These are phyloP conservation scores for Trinectes maculatus DNA, from an alignment of 2,113 vertebrate species.

Conservation along the genomic window DNA sequence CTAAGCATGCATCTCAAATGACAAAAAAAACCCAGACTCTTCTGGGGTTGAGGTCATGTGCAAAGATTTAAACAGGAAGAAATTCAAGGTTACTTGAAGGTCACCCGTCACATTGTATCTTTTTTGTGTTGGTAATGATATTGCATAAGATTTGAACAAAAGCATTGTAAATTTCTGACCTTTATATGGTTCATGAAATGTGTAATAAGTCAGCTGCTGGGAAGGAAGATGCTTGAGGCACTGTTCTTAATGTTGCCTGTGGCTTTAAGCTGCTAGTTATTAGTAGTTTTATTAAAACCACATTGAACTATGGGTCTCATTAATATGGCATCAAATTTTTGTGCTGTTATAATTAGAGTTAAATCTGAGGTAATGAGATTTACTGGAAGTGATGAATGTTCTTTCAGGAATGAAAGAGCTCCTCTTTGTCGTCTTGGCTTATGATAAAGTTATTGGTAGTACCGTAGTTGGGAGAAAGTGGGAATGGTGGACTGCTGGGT, in stretches of 20 bases:
- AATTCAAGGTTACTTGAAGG: too few relatives aligned
- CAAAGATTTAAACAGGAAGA: neutral
- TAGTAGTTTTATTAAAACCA: conserved; percentile 42
- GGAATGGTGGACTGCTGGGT: neutral
- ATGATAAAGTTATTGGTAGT: conserved; percentile 41
- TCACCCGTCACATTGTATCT: too few relatives aligned
- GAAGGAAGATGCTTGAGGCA: conserved; percentile 34
- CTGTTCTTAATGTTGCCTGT: conserved; percentile 31
- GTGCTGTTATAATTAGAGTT: conserved; percentile 55
- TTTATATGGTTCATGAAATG: conserved; percentile 18
- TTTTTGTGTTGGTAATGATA: too few relatives aligned
- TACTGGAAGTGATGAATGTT: conserved; percentile 51
- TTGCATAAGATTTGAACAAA: neutral
- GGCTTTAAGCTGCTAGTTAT: conserved; percentile 54
- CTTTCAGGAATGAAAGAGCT: conserved; percentile 54
- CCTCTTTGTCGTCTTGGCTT: conserved; percentile 54
- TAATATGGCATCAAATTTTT: conserved; percentile 50
- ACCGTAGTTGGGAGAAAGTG: conserved; percentile 36
- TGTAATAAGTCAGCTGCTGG: conserved; percentile 25
- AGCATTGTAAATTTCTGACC: neutral
- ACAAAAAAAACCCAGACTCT: conserved; percentile 26
- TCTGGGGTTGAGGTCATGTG: neutral
- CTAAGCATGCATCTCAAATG: conserved; percentile 66
- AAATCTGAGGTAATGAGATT: conserved; percentile 64
- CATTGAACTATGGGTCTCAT: conserved; percentile 32